Conservation (phyloP, 2,888 invertebrate species). For the Drosophila prolongata region DNA sequence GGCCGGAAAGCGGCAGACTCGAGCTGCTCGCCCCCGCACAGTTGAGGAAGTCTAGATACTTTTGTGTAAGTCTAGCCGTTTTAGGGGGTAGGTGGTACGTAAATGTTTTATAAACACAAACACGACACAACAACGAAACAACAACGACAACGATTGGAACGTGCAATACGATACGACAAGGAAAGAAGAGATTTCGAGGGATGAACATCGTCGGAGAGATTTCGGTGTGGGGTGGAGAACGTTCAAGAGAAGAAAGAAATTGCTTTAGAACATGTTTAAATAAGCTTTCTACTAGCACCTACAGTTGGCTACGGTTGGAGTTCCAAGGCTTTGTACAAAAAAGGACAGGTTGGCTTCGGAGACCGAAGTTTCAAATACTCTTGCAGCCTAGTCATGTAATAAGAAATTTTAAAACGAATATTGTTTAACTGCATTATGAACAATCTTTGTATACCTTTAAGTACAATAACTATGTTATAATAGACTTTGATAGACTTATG, state of each 20-base stretch:
- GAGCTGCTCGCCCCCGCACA: slow-evolving; percentile 82
- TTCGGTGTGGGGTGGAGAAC: slow-evolving; percentile 48
- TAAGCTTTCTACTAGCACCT: slow-evolving; percentile 5
- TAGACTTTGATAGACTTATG: background rate
- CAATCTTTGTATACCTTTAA: too few species aligned
- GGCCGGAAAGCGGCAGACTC: slow-evolving; percentile 54
- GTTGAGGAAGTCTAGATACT: slow-evolving; percentile 87
- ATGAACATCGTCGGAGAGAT: slow-evolving; percentile 58
- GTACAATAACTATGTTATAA: too few species aligned
- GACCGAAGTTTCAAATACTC: slow-evolving; percentile 2
- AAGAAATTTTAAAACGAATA: too few species aligned
- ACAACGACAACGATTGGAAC: slow-evolving; percentile 48
- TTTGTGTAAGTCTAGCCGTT: slow-evolving; percentile 80
- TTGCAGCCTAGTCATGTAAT: background rate
- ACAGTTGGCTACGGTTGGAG: slow-evolving; percentile 2
- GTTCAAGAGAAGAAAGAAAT: slow-evolving; percentile 67
- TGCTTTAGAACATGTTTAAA: slow-evolving; percentile 31
- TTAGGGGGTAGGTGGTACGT: slow-evolving; percentile 33
- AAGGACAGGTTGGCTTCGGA: background rate
- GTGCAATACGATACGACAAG: slow-evolving; percentile 71
- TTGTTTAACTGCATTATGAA: too few species aligned
- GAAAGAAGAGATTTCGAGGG: slow-evolving; percentile 21
- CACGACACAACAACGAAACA: slow-evolving; percentile 48
- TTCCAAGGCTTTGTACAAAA: background rate
- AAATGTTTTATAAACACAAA: slow-evolving; percentile 56